Base-by-base conservation (phyloP, 2,888 invertebrate species). In the Spilosoma lubricipeda region DNA sequence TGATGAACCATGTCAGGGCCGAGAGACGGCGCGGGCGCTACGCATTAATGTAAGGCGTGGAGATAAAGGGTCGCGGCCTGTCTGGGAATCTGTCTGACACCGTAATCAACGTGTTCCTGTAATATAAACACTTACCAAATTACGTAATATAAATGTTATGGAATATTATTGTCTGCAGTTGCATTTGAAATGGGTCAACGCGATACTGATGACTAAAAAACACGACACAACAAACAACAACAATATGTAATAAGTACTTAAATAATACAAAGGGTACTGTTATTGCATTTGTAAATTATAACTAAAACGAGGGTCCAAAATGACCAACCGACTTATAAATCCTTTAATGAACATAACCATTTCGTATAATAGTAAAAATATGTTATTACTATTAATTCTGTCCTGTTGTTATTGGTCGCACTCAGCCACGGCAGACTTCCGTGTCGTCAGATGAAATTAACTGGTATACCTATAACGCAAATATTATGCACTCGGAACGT, bases 31-130 rank as follows among this genome's bases (percentile, higher is more conserved):
- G 86, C 80, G 79, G 82, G 76, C 85, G 85, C 82, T 80, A 79
- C 79, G 70, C 69, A 76, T 69, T 67, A 42, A 30, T 63, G 59
- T 59, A 30, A 30, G 63, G 73, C 77, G 74, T 72, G 71, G 76
- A 77, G 90, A 90, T 91, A 90, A 90, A 87, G 88, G 91, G 91
- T 91, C 90, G 88, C 83, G 90, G 84, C 89, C 91, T 87, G 92
- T 91, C 91, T 91, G 88, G 80, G 79, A 79, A 78, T 82, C 80
- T 82, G 89, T 89, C 88, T 91, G 84, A 80, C 82, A 71, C 75
- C 67, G 73, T 75, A 80, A 78, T 81, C 76, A 73, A 23, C 48
- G 66, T 63, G 74, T 77, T 75, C 72, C 80, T 76, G 64, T 67
- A 59, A 82, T 76, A 85, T 85, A 78, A 74, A 77, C 73, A 73